Conservation (phyloP, 2,113 vertebrate species). For the Thinocorus orbignyianus region DNA sequence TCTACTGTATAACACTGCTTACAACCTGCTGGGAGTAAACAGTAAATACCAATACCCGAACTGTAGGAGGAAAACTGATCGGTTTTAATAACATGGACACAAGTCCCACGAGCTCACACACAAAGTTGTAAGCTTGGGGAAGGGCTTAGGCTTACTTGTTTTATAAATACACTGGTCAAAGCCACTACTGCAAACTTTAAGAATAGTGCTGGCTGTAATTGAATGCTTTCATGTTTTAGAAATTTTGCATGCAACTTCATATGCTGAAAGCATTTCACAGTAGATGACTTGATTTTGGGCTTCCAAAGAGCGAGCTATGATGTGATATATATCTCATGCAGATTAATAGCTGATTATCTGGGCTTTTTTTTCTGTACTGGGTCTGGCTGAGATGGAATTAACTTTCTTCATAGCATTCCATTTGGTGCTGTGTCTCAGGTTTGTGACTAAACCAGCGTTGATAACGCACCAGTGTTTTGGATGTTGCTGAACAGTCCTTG, state of each 20-base stretch:
- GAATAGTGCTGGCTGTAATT: neutral
- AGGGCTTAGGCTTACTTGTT: neutral
- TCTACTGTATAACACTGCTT: conserved; percentile 35
- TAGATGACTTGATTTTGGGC: neutral
- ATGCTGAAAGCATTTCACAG: neutral
- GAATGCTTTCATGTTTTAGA: neutral
- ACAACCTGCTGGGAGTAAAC: neutral
- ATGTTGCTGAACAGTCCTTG: neutral
- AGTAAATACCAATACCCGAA: neutral
- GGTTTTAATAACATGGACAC: neutral
- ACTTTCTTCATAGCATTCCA: neutral
- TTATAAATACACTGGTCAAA: neutral
- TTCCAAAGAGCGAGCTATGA: neutral
- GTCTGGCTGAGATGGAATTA: neutral
- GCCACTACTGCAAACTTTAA: neutral
- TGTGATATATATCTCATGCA: neutral
- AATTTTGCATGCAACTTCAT: neutral
- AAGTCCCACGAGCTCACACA: neutral
- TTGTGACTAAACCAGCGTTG: neutral
- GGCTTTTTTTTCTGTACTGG: neutral
- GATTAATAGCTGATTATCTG: neutral
- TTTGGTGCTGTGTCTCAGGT: neutral
- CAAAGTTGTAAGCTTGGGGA: neutral
- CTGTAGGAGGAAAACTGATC: neutral
- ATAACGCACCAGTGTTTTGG: neutral